Conservation (phyloP, 2,113 vertebrate species). For the Callocephalon fimbriatum region DNA sequence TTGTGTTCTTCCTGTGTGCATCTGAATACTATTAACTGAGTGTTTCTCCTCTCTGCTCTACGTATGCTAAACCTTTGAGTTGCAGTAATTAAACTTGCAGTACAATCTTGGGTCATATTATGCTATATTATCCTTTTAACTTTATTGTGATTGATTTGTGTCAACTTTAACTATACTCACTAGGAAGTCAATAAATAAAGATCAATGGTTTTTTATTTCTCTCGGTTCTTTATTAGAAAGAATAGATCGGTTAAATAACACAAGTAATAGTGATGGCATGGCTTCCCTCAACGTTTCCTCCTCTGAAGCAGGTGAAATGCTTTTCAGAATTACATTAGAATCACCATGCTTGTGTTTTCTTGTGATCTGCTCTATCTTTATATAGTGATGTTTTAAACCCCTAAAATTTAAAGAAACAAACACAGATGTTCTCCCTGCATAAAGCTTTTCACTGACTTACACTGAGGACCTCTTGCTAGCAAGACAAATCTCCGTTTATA, state of each 20-base stretch:
- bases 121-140: constrained; percentile 89
- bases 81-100: constrained; percentile 76
- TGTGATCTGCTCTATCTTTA: background rate
- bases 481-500: background rate
- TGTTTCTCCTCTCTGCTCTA: background rate
- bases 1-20: background rate
- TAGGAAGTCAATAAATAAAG: constrained; percentile 91
- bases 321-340: background rate
- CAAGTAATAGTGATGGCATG: background rate
- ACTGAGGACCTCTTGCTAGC: background rate
- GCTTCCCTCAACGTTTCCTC: background rate
- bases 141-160: constrained; percentile 96
- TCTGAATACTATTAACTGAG: background rate
- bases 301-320: background rate
- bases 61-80: constrained; percentile 22
- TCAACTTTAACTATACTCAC: constrained; percentile 94
- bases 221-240: constrained; percentile 88
- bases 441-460: background rate
- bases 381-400: background rate
- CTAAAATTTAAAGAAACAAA: background rate
- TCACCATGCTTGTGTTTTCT: background rate
- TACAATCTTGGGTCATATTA: constrained; percentile 70
- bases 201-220: constrained; percentile 93
- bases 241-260: constrained; percentile 87
- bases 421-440: background rate